Base-by-base conservation (phyloP, 2,113 vertebrate genomes). In the Percopsis transmontana region DNA sequence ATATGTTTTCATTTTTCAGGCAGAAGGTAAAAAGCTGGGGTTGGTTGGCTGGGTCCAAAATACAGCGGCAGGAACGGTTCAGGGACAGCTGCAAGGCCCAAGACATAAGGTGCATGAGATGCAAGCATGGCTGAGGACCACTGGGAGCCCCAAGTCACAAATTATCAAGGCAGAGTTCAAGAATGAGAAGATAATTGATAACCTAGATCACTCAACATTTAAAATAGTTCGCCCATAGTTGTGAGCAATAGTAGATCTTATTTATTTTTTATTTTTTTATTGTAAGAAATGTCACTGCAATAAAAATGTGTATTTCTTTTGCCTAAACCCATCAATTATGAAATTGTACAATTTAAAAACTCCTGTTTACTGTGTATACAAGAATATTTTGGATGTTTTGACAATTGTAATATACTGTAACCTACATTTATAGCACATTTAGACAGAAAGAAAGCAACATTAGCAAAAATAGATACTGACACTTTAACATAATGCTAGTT, bases 21-120 rank as follows among this genome's bases (percentile, higher is more conserved):
- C 91, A 38, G 93, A 98, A 45, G 94, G 93, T 1, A 93, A 92
- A 87, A 93, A 90, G 23, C 87, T 96, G 4, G 95, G 96, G 21
- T 87, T 99, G 27, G 95, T 97, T 4, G 97, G 97, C 55, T 99
- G 96, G 96, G 96, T 99, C 69, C 92, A 90, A 70, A 99, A 99
- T 51, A 99, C 95, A 0, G 63, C 81, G 1, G 78, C 79, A 0
- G 95, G 96, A 73, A 96, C 95, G 0, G 97, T 99, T 33, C 85
- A 90, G 60, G 97, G 97, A 0, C 96, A 94, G 59, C 81, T 96
- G 2, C 95, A 96, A 84, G 96, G 96, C 0, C 93, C 93, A 0
- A 0, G 71, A 5, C 81, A 74, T 69, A 88, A 91, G 51, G 94
- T 99, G 1, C 87, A 54, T 65, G 84, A 90, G 60, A 96, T 98